phyloP scores from a whole-genome alignment of 2,113 vertebrate species.

The Thamnaconus septentrionalis region DNA sequence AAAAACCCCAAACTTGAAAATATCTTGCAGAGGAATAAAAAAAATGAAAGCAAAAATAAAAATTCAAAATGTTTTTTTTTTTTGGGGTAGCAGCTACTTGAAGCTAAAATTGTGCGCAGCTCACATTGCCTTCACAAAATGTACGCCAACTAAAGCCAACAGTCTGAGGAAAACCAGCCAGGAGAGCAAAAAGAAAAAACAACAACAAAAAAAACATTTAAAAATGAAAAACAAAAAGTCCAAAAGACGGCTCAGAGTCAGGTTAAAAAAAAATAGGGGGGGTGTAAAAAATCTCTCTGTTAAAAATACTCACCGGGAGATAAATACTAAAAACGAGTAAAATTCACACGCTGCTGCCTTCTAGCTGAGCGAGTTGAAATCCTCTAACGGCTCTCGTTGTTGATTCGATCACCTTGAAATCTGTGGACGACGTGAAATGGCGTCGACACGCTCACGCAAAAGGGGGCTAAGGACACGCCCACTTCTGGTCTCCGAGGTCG shows the following conservation, averaged over 20 bases:
- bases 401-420: constrained; percentile 60
- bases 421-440: constrained; percentile 72
- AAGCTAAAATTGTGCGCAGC: constrained; percentile 50
- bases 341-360: constrained; percentile 62
- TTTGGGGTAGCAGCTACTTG: constrained; percentile 35
- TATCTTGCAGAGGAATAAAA: constrained; percentile 3
- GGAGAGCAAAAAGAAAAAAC: constrained; percentile 21
- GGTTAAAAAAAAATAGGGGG: constrained; percentile 62
- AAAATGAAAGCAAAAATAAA: constrained; percentile 26
- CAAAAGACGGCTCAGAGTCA: constrained; percentile 69
- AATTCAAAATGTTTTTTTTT: neutral
- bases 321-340: constrained; percentile 79
- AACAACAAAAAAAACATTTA: constrained; percentile 59
- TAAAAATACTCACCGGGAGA: constrained; percentile 83
- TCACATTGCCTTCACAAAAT: constrained; percentile 68
- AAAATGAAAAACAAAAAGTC: constrained; percentile 72
- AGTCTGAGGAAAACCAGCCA: constrained; percentile 59
- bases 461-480: constrained; percentile 19
- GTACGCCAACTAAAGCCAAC: constrained; percentile 71
- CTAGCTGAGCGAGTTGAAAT: constrained; percentile 49
- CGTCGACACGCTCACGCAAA: constrained; percentile 41
- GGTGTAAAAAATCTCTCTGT: constrained; percentile 67
- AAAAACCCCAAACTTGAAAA: constrained; percentile 59
- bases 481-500: neutral
- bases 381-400: constrained; percentile 40